Percentiles rank a stretch among this genome's conserved stretches.
Conservation (phyloP, 2,113 vertebrate genomes). For the Chaetodon auriga region DNA sequence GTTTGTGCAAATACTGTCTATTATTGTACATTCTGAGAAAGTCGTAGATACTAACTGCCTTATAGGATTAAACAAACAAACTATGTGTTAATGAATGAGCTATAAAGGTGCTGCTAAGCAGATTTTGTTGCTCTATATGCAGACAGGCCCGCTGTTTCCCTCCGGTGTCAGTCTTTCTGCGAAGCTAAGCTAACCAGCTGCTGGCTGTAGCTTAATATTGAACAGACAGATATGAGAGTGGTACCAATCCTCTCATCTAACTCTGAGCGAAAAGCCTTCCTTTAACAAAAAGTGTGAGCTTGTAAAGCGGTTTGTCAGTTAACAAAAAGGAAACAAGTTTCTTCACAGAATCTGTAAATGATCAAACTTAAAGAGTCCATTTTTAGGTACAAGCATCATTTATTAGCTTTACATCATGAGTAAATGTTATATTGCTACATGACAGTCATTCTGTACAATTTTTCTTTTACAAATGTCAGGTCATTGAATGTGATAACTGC, state of each 20-base stretch:
- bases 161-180: neutral
- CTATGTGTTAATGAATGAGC: neutral
- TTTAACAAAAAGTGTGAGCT: neutral
- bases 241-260: neutral
- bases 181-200: neutral
- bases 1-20: neutral
- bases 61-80: neutral
- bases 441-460: slow-evolving; percentile 80
- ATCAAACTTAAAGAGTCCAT: slow-evolving; percentile 3
- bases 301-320: neutral
- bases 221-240: neutral
- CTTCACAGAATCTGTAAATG: neutral
- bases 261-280: neutral
- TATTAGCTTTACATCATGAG: slow-evolving; percentile 69
- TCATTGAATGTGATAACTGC: slow-evolving; percentile 56
- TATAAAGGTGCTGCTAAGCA: neutral
- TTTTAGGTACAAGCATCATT: slow-evolving; percentile 57
- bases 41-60: neutral
- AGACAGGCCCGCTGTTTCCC: neutral
- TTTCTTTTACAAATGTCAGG: slow-evolving; percentile 76
- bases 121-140: neutral
- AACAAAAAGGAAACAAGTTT: neutral
- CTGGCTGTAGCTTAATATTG: neutral
- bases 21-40: too few species aligned
- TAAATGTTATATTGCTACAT: slow-evolving; percentile 73